Evolutionary conservation across 2,888 invertebrate species (phyloP).

Genomic region (Athalia rosae): DNA sequence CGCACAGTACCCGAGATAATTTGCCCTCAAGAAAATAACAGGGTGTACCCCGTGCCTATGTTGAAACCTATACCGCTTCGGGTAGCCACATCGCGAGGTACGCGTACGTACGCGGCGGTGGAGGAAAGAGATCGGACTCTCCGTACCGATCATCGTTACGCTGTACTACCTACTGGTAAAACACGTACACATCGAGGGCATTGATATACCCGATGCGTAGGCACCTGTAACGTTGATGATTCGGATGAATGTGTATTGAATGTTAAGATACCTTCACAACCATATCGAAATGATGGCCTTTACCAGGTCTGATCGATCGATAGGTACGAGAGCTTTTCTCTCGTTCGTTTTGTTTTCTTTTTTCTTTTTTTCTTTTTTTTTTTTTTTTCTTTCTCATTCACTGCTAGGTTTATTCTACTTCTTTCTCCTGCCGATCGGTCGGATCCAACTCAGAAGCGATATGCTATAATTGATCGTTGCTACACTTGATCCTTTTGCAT

Average conservation of each 20-base stretch:
- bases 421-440: constrained; percentile 7
- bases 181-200: constrained; percentile 23
- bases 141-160: constrained; percentile 34
- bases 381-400: constrained; percentile 4
- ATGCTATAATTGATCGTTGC: constrained; percentile 40
- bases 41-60: constrained; percentile 59
- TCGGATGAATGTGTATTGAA: no score
- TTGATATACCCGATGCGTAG: constrained; percentile 3
- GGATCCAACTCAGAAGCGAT: constrained; percentile 41
- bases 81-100: constrained; percentile 36
- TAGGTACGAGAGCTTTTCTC: constrained; percentile 32
- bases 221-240: constrained; percentile 11
- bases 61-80: constrained; percentile 8
- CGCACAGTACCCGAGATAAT: constrained; percentile 58
- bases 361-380: constrained; percentile 6
- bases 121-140: not conserved
- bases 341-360: constrained; percentile 6
- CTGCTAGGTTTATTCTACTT: not conserved
- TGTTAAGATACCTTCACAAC: not conserved
- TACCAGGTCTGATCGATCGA: constrained; percentile 37
- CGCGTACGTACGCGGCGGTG: constrained; percentile 21
- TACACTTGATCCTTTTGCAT: constrained; percentile 2
- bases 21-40: constrained; percentile 70
- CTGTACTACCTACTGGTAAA: not conserved
- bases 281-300: constrained; percentile 35